Evolutionary conservation across 2,113 vertebrate genomes (phyloP).

Genomic region (Dipodomys spectabilis): DNA sequence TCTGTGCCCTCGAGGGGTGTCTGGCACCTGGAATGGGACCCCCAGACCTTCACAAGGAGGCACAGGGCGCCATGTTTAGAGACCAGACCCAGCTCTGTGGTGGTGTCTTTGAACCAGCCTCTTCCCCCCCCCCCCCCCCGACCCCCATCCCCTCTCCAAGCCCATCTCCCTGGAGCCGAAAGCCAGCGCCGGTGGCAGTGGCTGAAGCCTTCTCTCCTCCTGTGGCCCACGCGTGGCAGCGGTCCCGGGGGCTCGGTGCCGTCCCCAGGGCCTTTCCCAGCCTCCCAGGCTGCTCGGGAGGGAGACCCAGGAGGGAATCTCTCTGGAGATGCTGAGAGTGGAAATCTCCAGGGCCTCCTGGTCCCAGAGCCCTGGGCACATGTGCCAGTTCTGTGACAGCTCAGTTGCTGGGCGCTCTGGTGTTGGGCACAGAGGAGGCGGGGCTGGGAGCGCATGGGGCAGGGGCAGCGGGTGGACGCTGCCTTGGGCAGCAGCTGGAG

Average conservation of each 20-base stretch:
- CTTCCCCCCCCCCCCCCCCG: too few relatives aligned
- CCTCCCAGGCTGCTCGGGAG: too few relatives aligned
- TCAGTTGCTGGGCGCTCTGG: too few relatives aligned
- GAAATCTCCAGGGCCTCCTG: too few relatives aligned
- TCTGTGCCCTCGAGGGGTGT: background rate
- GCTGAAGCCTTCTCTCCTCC: too few relatives aligned
- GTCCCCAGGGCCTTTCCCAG: background rate
- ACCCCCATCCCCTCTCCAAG: background rate
- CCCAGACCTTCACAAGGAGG: background rate
- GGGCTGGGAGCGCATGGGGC: background rate
- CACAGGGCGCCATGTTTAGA: accelerated
- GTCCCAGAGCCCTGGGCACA: too few relatives aligned
- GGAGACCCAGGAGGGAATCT: too few relatives aligned
- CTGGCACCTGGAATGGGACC: background rate
- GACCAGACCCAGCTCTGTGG: background rate
- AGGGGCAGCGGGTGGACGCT: accelerated
- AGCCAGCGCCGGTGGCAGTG: background rate
- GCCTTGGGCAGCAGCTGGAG: background rate
- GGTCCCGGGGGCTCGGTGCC: background rate
- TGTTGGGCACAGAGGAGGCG: accelerated
- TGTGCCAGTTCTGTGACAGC: too few relatives aligned
- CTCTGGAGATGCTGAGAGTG: too few relatives aligned
- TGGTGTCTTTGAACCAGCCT: background rate
- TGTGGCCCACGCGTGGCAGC: too few relatives aligned
- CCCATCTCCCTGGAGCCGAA: slow-evolving; percentile 41